phyloP scores from a whole-genome alignment of 2,113 vertebrate genomes.

The Lanius collurio region DNA sequence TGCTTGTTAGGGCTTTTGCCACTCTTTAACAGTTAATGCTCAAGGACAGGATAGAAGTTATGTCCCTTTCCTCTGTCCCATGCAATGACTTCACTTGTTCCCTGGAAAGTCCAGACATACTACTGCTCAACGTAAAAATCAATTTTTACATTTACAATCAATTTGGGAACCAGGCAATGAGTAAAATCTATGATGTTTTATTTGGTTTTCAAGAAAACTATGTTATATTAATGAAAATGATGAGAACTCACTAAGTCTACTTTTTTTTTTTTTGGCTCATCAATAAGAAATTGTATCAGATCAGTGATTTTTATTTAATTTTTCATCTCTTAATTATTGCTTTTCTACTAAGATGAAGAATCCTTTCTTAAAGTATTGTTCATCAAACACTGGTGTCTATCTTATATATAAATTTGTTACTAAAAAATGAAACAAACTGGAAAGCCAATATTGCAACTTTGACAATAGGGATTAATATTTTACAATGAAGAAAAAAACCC shows the following conservation, averaged over 20 bases:
- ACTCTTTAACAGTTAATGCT: background rate
- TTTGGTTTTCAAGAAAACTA: background rate
- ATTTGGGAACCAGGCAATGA: background rate
- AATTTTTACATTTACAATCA: background rate
- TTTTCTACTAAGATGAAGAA: background rate
- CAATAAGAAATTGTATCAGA: background rate
- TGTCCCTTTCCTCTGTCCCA: background rate
- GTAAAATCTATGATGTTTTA: background rate
- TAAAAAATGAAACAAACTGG: background rate
- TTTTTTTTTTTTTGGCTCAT: background rate
- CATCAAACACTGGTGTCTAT: background rate
- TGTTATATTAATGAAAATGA: background rate
- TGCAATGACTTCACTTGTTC: background rate
- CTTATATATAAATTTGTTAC: background rate
- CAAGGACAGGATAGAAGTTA: background rate
- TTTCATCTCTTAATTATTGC: background rate
- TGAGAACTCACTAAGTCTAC: background rate
- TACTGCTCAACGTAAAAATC: background rate
- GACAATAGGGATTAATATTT: background rate
- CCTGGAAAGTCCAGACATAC: background rate
- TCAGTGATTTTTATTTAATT: background rate
- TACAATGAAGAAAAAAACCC: background rate
- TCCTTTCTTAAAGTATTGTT: background rate
- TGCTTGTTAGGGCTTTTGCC: background rate
- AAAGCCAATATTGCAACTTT: background rate